Evolutionary conservation across 2,797 vertebrate species (phyloP).

Genomic region (Lepus townsendii): DNA sequence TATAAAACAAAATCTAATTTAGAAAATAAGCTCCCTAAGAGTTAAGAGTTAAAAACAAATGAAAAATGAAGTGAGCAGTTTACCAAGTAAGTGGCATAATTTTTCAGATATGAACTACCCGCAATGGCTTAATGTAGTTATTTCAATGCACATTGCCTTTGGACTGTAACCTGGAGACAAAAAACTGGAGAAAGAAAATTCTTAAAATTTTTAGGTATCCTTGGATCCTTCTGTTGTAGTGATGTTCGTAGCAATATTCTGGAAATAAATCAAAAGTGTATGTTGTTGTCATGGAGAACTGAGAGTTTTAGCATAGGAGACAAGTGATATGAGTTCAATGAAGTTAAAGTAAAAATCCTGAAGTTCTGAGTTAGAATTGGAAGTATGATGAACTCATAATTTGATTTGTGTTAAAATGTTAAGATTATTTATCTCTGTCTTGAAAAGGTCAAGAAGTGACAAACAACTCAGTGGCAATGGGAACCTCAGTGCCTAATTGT

Average conservation of each 20-base stretch:
- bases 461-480: background rate
- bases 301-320: background rate
- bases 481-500: background rate
- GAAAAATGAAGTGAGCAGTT: background rate
- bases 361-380: background rate
- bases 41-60: conserved; percentile 17
- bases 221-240: background rate
- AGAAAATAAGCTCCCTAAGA: background rate
- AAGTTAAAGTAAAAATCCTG: background rate
- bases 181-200: background rate
- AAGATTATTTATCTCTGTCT: background rate
- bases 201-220: background rate
- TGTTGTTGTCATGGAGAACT: background rate
- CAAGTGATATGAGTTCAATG: background rate
- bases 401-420: conserved; percentile 14
- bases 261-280: background rate
- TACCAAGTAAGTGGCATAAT: background rate
- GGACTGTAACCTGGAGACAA: background rate
- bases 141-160: background rate
- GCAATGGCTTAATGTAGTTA: background rate
- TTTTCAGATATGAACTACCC: background rate
- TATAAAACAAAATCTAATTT: conserved; percentile 1
- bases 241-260: background rate
- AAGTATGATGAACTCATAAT: background rate
- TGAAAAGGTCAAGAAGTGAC: background rate